phyloP scores from a whole-genome alignment of 1,140 invertebrate species.

The Acyrthosiphon pisum region DNA sequence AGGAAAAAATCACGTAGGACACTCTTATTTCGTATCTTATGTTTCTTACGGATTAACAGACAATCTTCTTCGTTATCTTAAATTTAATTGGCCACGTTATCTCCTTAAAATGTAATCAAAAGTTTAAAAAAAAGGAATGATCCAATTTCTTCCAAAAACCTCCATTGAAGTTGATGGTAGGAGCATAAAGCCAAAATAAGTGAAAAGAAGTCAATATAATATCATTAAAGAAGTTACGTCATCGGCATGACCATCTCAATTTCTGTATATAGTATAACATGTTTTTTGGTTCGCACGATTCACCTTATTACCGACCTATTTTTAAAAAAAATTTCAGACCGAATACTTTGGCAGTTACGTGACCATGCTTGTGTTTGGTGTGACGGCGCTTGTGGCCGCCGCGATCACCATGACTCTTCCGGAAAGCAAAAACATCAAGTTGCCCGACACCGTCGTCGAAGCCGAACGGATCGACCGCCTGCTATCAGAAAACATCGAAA shows the following conservation, averaged over 20 bases:
- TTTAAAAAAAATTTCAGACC: neutral
- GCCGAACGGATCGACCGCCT: constrained; percentile 67
- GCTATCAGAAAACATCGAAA: neutral
- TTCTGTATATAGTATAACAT: neutral
- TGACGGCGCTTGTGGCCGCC: constrained; percentile 70
- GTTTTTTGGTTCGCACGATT: neutral
- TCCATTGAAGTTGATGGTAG: too few species aligned
- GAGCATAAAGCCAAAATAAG: neutral
- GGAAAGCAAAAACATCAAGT: constrained; percentile 72
- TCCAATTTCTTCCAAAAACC: too few species aligned
- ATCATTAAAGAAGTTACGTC: neutral
- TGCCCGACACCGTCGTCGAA: constrained; percentile 75
- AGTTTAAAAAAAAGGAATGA: too few species aligned
- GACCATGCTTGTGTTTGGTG: constrained; percentile 72
- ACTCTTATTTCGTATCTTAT: too few species aligned
- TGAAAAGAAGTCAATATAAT: neutral
- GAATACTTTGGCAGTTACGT: constrained; percentile 42
- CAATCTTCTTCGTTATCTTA: too few species aligned
- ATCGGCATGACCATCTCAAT: neutral
- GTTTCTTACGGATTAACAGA: too few species aligned
- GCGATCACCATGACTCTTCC: constrained; percentile 71
- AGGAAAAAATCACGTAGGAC: too few species aligned
- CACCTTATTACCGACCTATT: neutral
- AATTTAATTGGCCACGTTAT: too few species aligned
- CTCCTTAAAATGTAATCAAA: too few species aligned